Conservation (phyloP, 92 coral and sea anemone genomes). For the Micromussa lordhowensis region DNA sequence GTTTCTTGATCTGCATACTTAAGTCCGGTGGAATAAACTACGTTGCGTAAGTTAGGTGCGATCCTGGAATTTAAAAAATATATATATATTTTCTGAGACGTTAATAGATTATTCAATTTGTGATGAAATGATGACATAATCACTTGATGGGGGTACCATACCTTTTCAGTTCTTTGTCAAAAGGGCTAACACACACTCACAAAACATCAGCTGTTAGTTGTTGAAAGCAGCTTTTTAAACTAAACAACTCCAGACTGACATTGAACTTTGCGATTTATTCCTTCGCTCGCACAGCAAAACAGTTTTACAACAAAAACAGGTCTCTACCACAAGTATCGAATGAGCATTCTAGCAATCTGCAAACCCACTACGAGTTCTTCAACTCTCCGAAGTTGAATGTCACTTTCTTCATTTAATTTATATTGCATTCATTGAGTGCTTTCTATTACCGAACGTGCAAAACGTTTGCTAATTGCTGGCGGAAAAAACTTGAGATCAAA, state of each 20-base stretch:
- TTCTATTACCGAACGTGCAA: no score
- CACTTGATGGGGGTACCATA: background rate
- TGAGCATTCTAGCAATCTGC: no score
- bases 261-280: no score
- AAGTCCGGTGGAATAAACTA: constrained; percentile 77
- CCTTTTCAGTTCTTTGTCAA: no score
- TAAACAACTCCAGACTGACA: background rate
- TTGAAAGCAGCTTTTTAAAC: no score
- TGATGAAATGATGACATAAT: background rate
- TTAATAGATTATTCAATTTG: background rate
- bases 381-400: no score
- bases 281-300: background rate
- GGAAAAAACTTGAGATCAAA: no score
- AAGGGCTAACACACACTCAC: background rate
- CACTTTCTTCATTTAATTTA: no score
- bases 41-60: constrained; percentile 80
- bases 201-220: background rate
- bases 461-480: no score
- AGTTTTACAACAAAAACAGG: background rate
- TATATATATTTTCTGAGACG: background rate
- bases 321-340: no score
- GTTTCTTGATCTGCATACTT: constrained; percentile 63
- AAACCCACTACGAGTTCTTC: no score
- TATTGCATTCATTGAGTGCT: no score
- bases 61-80: constrained; percentile 57